Base-by-base conservation (phyloP, 2,113 vertebrate species). In the Monopterus albus region DNA sequence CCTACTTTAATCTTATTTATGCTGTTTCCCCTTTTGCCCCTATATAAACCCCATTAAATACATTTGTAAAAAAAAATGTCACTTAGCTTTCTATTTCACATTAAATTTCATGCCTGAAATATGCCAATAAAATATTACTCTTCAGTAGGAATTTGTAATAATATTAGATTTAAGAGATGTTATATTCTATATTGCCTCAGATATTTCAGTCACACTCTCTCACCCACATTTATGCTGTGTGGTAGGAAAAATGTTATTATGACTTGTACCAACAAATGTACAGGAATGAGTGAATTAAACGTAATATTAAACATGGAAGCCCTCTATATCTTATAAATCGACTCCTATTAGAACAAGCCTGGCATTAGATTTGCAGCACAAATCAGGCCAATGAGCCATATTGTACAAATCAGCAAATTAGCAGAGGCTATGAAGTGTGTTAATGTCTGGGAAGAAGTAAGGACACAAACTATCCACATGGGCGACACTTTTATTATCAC, bases 371-470 rank as follows among this genome's bases (percentile, higher is more conserved):
- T 85, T 88, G 86, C 87, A 74, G 89, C 86, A 89, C 87, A 89
- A 91, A 93, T 94, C 92, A 91, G 90, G 88, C 88, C 92, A 93
- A 93, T 93, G 92, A 93, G 90, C 91, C 92, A 92, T 91, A 93
- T 91, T 93, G 91, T 89, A 92, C 89, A 91, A 91, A 94, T 94
- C 91, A 92, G 91, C 92, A 92, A 93, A 93, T 94, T 93, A 94
- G 85, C 92, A 90, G 88, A 87, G 90, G 90, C 91, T 91, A 91
- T 93, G 90, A 93, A 91, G 89, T 93, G 91, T 91, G 89, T 91
- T 94, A 93, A 93, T 92, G 89, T 91, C 89, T 84, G 85, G 85
- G 90, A 91, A 91, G 84, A 87, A 90, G 90, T 87, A 91, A 91
- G 88, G 89, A 90, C 88, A 88, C 87, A 89, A 91, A 91, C 84